Evolutionary conservation across 2,888 invertebrate species (phyloP).

Genomic region (Arctia plantaginis): DNA sequence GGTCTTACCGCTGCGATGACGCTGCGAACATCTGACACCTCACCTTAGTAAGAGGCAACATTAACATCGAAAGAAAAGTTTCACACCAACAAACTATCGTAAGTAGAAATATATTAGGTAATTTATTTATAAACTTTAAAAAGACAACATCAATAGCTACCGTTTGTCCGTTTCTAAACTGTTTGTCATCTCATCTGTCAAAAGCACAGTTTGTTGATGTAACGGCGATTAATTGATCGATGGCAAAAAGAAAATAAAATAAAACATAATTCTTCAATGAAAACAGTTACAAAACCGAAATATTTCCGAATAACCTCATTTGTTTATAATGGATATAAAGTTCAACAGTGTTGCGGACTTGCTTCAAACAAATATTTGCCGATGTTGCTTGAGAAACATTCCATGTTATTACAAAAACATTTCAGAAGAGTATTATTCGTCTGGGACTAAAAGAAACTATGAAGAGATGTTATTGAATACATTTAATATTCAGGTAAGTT

Average conservation of each 20-base stretch:
- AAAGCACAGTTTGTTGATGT: background rate
- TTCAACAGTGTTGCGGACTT: constrained; percentile 17
- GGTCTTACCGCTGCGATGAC: no score
- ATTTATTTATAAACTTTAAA: background rate
- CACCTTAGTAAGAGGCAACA: no score
- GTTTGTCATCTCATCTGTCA: constrained; percentile 5
- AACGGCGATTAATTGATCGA: background rate
- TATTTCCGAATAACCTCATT: background rate
- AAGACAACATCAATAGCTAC: background rate
- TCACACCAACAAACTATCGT: background rate
- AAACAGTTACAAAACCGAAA: background rate
- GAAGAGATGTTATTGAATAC: constrained; percentile 61
- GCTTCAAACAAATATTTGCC: constrained; percentile 51
- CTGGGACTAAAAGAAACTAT: constrained; percentile 57
- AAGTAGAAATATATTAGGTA: background rate
- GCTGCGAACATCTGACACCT: no score
- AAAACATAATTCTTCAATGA: constrained; percentile 13
- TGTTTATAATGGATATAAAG: constrained; percentile 40
- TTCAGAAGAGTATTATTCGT: constrained; percentile 51
- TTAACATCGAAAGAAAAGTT: no score
- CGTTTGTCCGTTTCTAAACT: constrained; percentile 4
- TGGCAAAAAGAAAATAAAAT: background rate
- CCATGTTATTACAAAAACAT: constrained; percentile 53
- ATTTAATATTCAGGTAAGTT: constrained; percentile 64
- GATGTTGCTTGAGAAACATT: constrained; percentile 59